Evolutionary conservation across 1,140 invertebrate genomes (phyloP), one percentile per base, ranked within the genome.

Genomic region (Euglossa dilemma): DNA sequence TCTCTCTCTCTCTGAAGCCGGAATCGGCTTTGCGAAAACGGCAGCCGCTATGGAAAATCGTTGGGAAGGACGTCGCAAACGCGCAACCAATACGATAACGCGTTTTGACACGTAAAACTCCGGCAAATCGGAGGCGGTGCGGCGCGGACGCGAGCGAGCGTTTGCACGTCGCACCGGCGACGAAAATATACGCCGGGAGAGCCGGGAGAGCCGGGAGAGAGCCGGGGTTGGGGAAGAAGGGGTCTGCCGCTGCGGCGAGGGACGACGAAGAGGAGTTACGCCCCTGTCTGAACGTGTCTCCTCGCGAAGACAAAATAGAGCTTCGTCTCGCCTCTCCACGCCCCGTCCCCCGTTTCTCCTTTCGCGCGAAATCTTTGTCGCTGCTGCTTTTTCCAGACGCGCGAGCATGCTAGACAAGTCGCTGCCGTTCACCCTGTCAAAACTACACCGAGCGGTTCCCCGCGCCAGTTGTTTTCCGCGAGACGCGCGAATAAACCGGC

Each of bases 51-150:
- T 70, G 74, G n/a, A 78, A 67, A 77, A 75, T 67, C 63, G 64
- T 14, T 59, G 73, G 54, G 54, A 59, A 83, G 70, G 72, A 54
- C 69, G 70, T 87, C 64, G 72, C 28, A 20, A 81, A 87, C 80
- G 70, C 73, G 71, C 71, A 77, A 81, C 79, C 86, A 75, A 88
- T 82, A 87, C 75, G 86, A 86, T 86, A 88, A 88, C 84, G 72
- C 87, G 76, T 86, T 89, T 86, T 84, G 87, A 89, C 87, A 83
- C 87, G 80, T 89, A 86, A 88, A 89, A 88, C 84, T 86, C 87
- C 54, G 73, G 67, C 80, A 86, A 89, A 89, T 86, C 87, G 87
- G 67, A 36, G 36, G 36, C 36, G 1, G 36, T 36, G 36, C 76
- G 77, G 56, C 85, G 72, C 12, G 36, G 36, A 4, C 36, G 36